phyloP scores from a whole-genome alignment of 2,888 invertebrate species.

The Abscondita cerata region DNA sequence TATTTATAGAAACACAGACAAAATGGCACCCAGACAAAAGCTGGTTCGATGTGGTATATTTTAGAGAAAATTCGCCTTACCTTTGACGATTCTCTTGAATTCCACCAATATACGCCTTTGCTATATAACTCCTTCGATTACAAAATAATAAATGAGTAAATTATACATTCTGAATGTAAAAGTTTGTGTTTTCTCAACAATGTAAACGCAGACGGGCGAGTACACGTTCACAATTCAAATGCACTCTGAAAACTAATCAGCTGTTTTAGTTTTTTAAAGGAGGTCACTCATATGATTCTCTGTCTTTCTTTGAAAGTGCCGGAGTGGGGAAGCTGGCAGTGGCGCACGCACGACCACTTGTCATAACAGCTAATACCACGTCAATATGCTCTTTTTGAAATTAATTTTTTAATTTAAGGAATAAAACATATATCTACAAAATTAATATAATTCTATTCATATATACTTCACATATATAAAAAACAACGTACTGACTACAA shows the following conservation, averaged over 20 bases:
- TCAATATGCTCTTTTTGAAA: too few species aligned
- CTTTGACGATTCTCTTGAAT: slow-evolving; percentile 35
- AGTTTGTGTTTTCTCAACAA: slow-evolving; percentile 40
- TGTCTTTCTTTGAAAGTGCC: neutral
- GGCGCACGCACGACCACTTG: slow-evolving; percentile 16
- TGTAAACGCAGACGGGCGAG: slow-evolving; percentile 33
- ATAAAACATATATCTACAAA: too few species aligned
- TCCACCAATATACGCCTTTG: slow-evolving; percentile 37
- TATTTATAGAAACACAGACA: slow-evolving; percentile 44
- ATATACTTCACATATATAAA: too few species aligned
- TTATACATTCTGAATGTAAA: slow-evolving; percentile 42
- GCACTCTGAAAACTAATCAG: slow-evolving; percentile 44
- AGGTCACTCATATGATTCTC: neutral
- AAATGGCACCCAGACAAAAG: slow-evolving; percentile 45
- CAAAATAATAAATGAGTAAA: slow-evolving; percentile 39
- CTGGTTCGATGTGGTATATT: slow-evolving; percentile 24
- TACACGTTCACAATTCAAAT: slow-evolving; percentile 41
- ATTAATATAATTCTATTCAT: too few species aligned
- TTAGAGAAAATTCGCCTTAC: slow-evolving; percentile 32
- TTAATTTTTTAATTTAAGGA: too few species aligned
- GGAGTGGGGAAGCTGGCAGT: slow-evolving; percentile 6
- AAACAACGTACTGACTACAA: too few species aligned
- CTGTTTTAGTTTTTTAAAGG: slow-evolving; percentile 15
- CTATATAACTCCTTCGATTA: slow-evolving; percentile 46
- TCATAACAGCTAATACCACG: too few species aligned